phyloP scores from a whole-genome alignment of 1,140 invertebrate species.

The Paraescarpia echinospica region DNA sequence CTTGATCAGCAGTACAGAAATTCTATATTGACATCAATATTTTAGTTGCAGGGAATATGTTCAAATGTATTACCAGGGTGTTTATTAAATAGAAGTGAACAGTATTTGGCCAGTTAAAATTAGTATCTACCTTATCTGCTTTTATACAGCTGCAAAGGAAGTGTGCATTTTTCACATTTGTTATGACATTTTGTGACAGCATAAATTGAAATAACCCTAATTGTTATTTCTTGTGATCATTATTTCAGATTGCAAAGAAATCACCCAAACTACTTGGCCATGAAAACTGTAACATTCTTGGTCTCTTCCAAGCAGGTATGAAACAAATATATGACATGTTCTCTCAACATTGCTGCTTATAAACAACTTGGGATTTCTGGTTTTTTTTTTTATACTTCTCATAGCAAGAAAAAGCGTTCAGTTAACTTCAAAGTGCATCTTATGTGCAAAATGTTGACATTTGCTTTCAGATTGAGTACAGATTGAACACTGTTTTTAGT shows the following conservation, averaged over 20 bases:
- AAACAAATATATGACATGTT: background rate
- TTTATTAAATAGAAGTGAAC: background rate
- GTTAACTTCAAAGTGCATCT: too few species aligned
- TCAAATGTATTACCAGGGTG: background rate
- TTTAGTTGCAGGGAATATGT: background rate
- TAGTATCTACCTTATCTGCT: background rate
- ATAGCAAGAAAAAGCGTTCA: too few species aligned
- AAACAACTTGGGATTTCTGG: background rate
- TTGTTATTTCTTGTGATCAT: constrained; percentile 24
- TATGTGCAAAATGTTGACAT: background rate
- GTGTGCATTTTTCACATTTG: background rate
- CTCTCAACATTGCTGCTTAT: background rate
- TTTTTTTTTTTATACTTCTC: too few species aligned
- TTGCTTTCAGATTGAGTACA: background rate
- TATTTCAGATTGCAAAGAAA: constrained; percentile 37
- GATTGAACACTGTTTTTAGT: too few species aligned
- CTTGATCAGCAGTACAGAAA: background rate
- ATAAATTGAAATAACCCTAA: background rate
- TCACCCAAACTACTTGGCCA: constrained; percentile 31
- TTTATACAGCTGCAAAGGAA: background rate
- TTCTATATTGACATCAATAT: background rate
- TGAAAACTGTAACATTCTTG: constrained; percentile 36
- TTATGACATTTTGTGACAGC: background rate
- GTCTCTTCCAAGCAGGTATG: constrained; percentile 44
- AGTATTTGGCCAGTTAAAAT: background rate